These are phyloP conservation scores for Anguilla japonica DNA, from an alignment of 2,113 vertebrate genomes.

Conservation along the genomic window DNA sequence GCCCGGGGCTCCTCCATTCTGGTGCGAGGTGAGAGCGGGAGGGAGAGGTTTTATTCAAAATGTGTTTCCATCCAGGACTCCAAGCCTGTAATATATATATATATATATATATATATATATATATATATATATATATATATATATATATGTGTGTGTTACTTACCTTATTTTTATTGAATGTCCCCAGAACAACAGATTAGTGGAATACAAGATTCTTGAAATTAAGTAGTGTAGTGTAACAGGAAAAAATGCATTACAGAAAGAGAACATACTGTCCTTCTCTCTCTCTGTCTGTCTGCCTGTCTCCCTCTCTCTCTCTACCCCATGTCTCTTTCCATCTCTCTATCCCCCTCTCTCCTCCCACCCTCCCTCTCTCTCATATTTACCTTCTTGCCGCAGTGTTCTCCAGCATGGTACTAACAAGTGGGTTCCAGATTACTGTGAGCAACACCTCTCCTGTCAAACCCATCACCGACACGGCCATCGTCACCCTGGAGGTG, in stretches of 20 bases:
- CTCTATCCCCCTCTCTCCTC: background rate
- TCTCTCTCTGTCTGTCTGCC: background rate
- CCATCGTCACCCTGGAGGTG: constrained; percentile 61
- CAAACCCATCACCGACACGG: constrained; percentile 61
- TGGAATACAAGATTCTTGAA: too few relatives aligned
- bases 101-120: too few relatives aligned
- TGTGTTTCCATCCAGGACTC: background rate
- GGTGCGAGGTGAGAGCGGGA: constrained; percentile 60
- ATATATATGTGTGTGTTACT: too few relatives aligned
- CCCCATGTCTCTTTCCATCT: background rate
- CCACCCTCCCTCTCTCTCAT: background rate
- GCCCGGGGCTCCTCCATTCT: constrained; percentile 63
- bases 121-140: too few relatives aligned
- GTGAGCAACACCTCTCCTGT: constrained; percentile 67
- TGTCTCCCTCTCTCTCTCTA: background rate
- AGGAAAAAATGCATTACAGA: background rate
- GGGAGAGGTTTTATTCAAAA: background rate
- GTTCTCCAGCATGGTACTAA: constrained; percentile 71
- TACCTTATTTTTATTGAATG: too few relatives aligned
- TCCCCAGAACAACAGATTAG: too few relatives aligned
- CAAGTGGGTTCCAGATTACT: constrained; percentile 73
- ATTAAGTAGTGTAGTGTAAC: background rate
- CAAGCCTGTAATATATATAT: too few relatives aligned
- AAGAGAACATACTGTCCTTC: background rate
- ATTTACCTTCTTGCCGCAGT: constrained; percentile 50